Conservation (phyloP, 2,888 invertebrate genomes). For the Serrognathus titanus region DNA sequence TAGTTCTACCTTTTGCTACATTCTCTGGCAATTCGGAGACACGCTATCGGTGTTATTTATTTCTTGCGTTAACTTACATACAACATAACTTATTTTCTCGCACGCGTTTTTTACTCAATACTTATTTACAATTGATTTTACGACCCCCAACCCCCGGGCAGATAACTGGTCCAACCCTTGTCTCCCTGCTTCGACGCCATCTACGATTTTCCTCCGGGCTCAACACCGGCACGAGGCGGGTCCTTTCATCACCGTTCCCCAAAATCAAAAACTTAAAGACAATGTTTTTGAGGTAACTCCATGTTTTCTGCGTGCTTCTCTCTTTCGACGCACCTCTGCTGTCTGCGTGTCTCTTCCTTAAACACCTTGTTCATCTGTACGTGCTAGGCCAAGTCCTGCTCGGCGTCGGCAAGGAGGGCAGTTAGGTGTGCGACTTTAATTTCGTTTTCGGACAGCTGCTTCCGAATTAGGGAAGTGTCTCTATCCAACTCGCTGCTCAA, state of each 20-base stretch:
- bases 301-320: slow-evolving; percentile 83
- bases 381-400: slow-evolving; percentile 83
- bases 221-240: slow-evolving; percentile 86
- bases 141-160: slow-evolving; percentile 38
- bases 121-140: slow-evolving; percentile 25
- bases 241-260: slow-evolving; percentile 81
- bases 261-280: slow-evolving; percentile 89
- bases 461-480: slow-evolving; percentile 37
- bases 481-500: slow-evolving; percentile 49
- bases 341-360: slow-evolving; percentile 87
- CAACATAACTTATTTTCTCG: slow-evolving; percentile 10
- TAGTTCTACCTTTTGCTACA: too few species aligned
- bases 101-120: slow-evolving; percentile 11
- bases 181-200: slow-evolving; percentile 69
- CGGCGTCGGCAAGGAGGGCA: slow-evolving; percentile 72
- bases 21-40: too few species aligned
- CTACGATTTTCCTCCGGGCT: slow-evolving; percentile 80
- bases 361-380: slow-evolving; percentile 83
- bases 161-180: slow-evolving; percentile 44
- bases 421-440: slow-evolving; percentile 50
- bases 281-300: slow-evolving; percentile 94
- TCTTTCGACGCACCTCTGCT: slow-evolving; percentile 76
- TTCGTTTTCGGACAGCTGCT: slow-evolving; percentile 46
- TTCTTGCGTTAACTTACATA: slow-evolving; percentile 2
- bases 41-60: too few species aligned